phyloP scores from a whole-genome alignment of 2,888 invertebrate species.

The Pristionchus mayeri region DNA sequence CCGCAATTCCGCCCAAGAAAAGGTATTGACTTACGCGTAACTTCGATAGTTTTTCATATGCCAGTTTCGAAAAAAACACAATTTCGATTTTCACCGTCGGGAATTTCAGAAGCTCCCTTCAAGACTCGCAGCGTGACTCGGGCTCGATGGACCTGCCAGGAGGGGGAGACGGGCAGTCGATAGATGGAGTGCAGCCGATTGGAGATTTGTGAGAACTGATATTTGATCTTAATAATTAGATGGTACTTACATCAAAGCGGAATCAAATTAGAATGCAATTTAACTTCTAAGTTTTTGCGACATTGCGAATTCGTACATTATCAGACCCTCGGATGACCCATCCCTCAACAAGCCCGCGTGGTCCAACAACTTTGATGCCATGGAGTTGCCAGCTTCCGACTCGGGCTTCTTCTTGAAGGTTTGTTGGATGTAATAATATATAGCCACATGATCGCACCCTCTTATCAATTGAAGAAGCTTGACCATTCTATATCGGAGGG shows the following conservation, averaged over 20 bases:
- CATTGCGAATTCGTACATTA: neutral
- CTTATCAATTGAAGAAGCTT: too few species aligned
- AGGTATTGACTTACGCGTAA: too few species aligned
- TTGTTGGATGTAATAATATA: neutral
- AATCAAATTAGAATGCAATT: too few species aligned
- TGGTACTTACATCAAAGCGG: neutral
- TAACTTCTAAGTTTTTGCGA: too few species aligned
- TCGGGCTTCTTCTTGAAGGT: conserved; percentile 51
- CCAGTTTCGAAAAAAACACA: neutral
- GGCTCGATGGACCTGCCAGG: conserved; percentile 57
- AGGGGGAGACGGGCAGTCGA: conserved; percentile 55
- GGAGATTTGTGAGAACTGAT: conserved; percentile 58
- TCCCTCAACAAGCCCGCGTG: conserved; percentile 28
- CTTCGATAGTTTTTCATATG: too few species aligned
- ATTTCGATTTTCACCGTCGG: neutral
- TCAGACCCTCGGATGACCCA: conserved; percentile 39
- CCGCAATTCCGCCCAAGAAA: conserved; percentile 63
- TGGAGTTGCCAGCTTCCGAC: conserved; percentile 43
- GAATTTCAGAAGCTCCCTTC: conserved; percentile 54
- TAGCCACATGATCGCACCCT: too few species aligned
- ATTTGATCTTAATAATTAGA: neutral
- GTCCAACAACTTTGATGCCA: conserved; percentile 46
- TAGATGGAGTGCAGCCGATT: conserved; percentile 55
- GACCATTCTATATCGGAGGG: too few species aligned
- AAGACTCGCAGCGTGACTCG: conserved; percentile 63